These are phyloP conservation scores for Trissoscelio sp. DNA, from an alignment of 2,888 invertebrate genomes.

Conservation along the genomic window DNA sequence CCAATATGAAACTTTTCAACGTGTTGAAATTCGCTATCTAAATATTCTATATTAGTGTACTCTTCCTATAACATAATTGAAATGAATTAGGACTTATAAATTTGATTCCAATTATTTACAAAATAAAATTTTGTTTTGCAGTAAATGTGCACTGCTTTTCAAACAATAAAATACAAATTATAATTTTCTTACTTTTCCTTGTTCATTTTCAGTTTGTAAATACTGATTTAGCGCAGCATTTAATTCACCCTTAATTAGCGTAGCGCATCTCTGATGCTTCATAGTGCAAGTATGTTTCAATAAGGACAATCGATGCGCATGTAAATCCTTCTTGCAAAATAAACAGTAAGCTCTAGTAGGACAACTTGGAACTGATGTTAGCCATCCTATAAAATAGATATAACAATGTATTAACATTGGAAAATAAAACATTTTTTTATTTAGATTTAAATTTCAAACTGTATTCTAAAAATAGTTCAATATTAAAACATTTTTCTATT, in stretches of 20 bases:
- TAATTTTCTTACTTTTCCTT: constrained; percentile 15
- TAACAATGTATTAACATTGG: too few species aligned
- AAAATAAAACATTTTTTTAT: too few species aligned
- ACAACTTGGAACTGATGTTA: constrained; percentile 84
- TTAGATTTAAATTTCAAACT: too few species aligned
- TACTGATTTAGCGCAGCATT: too few species aligned
- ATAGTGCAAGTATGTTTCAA: constrained; percentile 86
- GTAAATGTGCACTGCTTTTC: too few species aligned
- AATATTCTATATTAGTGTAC: constrained; percentile 51
- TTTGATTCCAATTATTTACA: background rate
- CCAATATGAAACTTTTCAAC: constrained; percentile 13
- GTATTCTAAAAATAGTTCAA: too few species aligned
- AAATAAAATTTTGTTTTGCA: background rate
- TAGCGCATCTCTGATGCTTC: constrained; percentile 85
- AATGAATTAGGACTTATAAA: background rate
- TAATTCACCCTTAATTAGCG: too few species aligned
- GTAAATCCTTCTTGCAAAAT: constrained; percentile 85
- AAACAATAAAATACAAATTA: constrained; percentile 3
- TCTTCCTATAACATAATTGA: constrained; percentile 3
- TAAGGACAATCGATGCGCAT: constrained; percentile 86
- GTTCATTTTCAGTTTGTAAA: constrained; percentile 23
- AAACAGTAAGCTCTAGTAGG: constrained; percentile 85
- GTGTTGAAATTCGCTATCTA: constrained; percentile 33
- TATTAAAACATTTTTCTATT: too few species aligned
- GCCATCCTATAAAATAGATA: too few species aligned